phyloP scores from a whole-genome alignment of 2,113 vertebrate genomes.

The Pleuronectes platessa region DNA sequence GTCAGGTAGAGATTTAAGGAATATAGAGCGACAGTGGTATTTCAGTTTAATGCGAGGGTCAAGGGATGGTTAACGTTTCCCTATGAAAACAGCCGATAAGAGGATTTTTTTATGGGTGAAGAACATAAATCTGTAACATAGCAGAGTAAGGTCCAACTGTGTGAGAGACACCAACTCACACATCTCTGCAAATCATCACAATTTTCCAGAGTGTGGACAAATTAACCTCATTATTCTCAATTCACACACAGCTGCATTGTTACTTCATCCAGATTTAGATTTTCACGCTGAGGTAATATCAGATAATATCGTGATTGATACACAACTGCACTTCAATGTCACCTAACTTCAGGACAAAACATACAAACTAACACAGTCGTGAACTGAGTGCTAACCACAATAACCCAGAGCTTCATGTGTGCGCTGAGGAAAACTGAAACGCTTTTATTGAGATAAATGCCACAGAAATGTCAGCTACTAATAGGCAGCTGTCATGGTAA shows the following conservation, averaged over 20 bases:
- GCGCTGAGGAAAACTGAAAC: neutral
- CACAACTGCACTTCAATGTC: neutral
- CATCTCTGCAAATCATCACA: neutral
- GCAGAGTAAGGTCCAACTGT: neutral
- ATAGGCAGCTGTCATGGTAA: conserved; percentile 59
- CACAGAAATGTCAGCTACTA: conserved; percentile 56
- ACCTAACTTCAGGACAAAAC: neutral
- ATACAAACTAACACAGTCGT: neutral
- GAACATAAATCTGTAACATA: neutral
- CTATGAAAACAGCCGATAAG: neutral
- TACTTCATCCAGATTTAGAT: neutral
- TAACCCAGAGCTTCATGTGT: neutral
- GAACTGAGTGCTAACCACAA: neutral
- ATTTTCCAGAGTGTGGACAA: neutral
- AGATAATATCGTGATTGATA: neutral
- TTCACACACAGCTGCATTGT: neutral
- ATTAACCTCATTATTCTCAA: neutral
- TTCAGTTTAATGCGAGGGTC: conserved; percentile 8
- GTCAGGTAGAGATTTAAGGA: too few species aligned
- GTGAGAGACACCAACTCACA: neutral
- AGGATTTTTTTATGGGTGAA: neutral
- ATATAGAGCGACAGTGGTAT: neutral
- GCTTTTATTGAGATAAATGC: conserved; percentile 36
- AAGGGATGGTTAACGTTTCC: conserved; percentile 3
- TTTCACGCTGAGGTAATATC: neutral